These are phyloP conservation scores for Apamea monoglypha DNA, from an alignment of 2,888 invertebrate species.

Conservation along the genomic window DNA sequence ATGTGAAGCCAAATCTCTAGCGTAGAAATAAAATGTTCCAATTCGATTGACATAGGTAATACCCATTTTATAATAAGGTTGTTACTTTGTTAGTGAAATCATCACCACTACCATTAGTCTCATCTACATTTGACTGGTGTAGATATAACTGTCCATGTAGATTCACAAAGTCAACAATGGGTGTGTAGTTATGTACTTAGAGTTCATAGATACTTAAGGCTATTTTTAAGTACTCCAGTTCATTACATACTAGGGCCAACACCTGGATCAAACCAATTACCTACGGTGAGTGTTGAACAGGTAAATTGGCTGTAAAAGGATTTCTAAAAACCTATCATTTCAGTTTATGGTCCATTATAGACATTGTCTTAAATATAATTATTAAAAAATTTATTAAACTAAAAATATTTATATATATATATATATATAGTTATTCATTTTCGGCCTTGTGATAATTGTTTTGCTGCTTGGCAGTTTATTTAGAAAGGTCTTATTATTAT, in stretches of 20 bases:
- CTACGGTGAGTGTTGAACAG: no score
- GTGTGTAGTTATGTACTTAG: neutral
- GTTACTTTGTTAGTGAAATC: slow-evolving; percentile 34
- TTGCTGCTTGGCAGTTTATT: slow-evolving; percentile 72
- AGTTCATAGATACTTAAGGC: neutral
- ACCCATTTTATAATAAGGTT: slow-evolving; percentile 34
- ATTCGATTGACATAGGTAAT: slow-evolving; percentile 45
- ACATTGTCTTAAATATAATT: slow-evolving; percentile 2
- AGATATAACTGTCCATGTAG: slow-evolving; percentile 38
- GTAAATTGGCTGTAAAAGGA: neutral
- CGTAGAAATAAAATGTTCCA: slow-evolving; percentile 56
- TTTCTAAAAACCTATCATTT: slow-evolving; percentile 5
- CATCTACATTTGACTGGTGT: slow-evolving; percentile 28
- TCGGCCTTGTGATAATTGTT: slow-evolving; percentile 60
- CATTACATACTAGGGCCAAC: slow-evolving; percentile 11
- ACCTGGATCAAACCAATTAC: neutral
- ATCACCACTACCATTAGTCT: slow-evolving; percentile 14
- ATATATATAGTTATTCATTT: slow-evolving; percentile 32
- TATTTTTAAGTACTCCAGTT: slow-evolving; percentile 15
- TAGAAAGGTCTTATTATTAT: slow-evolving; percentile 24
- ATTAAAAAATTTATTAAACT: slow-evolving; percentile 6
- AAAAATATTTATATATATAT: neutral
- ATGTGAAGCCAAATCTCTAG: slow-evolving; percentile 63
- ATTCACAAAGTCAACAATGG: slow-evolving; percentile 20
- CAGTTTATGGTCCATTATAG: slow-evolving; percentile 18